Evolutionary conservation across 2,797 vertebrate species (phyloP), one percentile per base, ranked within the genome.

Genomic region (Microcaecilia unicolor): DNA sequence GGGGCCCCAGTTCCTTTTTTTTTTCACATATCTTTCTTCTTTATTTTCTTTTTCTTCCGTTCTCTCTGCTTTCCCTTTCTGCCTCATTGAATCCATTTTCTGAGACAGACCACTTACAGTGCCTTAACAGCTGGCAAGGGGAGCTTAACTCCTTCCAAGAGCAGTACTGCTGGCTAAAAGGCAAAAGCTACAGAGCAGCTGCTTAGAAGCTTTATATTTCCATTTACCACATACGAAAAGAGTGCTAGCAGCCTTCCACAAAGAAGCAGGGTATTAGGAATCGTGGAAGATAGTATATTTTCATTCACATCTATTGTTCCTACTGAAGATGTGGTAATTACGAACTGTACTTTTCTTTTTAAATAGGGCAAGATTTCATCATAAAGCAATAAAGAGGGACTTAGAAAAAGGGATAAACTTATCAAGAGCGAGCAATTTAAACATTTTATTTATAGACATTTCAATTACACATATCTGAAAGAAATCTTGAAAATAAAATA

Each of bases 41-140:
- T 56, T 41, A 28, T 38, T 68, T 46, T 36, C 36, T 43, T 16
- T 39, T 66, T 53, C 61, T 67, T 38, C n/a, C n/a, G n/a, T n/a
- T 64, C 53, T 48, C 64, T 80, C 74, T 50, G 34, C 54, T 60
- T 59, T 61, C 70, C 55, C 67, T 75, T 84, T 89, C 82, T 80
- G 82, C 78, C 76, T 86, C 83, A 86, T 65, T 91, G 83, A 92
- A 62, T 70, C 69, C 64, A 77, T 86, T 78, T 74, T 69, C 64
- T 64, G 65, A 60, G 61, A 48, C 48, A 61, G 64, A 59, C 60
- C 62, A 67, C 55, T 61, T 69, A 61, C 52, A 58, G 58, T 55
- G 54, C 25, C 37, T 61, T 31, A 32, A 46, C 58, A 70, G 67
- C 57, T 74, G 71, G 70, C 70, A 64, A 32, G 32, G n/a, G 22